These are phyloP conservation scores for Dorcus hopei DNA, from an alignment of 2,888 invertebrate genomes.

Conservation along the genomic window DNA sequence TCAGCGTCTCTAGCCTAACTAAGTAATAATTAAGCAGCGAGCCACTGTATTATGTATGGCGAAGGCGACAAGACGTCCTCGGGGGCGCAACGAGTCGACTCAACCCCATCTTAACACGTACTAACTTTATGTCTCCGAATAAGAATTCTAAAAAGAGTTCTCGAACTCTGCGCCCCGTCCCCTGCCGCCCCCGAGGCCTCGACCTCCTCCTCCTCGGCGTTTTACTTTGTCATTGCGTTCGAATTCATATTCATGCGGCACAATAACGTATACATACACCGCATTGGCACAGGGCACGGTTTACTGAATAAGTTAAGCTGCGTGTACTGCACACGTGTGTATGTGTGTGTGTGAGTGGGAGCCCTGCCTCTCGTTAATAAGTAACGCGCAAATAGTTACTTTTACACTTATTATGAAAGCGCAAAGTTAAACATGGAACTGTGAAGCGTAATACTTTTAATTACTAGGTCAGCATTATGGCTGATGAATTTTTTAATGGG, in stretches of 20 bases:
- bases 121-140: slow-evolving; percentile 29
- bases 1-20: slow-evolving; percentile 33
- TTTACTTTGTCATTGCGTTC: slow-evolving; percentile 19
- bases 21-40: slow-evolving; percentile 36
- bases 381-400: too few species aligned
- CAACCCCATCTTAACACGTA: slow-evolving; percentile 29
- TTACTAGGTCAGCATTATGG: too few species aligned
- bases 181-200: neutral
- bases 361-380: too few species aligned
- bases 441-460: too few species aligned
- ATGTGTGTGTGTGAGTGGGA: too few species aligned
- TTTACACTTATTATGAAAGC: too few species aligned
- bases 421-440: too few species aligned
- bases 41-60: slow-evolving; percentile 36
- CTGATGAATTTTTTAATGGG: too few species aligned
- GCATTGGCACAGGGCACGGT: too few species aligned
- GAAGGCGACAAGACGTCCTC: slow-evolving; percentile 39
- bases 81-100: slow-evolving; percentile 21
- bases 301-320: too few species aligned
- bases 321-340: too few species aligned
- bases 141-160: slow-evolving; percentile 21
- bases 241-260: slow-evolving; percentile 18
- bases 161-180: slow-evolving; percentile 10
- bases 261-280: slow-evolving; percentile 6
- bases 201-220: slow-evolving; percentile 4